Evolutionary conservation across 2,797 vertebrate species (phyloP).

Genomic region (Paedocypris micromegethes): DNA sequence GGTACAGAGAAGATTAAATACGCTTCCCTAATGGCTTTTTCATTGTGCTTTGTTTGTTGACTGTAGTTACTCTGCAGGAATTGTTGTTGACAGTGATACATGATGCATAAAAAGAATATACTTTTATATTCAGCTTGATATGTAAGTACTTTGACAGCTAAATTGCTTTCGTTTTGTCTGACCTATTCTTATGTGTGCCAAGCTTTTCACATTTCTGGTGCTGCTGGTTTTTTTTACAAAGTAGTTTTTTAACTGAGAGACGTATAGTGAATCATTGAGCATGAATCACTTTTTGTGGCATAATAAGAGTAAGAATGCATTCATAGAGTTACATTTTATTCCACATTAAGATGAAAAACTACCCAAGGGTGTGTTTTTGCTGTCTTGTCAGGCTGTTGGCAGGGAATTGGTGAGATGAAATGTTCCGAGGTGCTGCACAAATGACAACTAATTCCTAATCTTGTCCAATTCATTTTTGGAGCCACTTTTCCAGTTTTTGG

Average conservation of each 20-base stretch:
- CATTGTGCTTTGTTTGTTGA: constrained; percentile 31
- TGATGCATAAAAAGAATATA: constrained; percentile 3
- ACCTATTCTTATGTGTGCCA: not conserved
- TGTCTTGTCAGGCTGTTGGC: too few relatives aligned
- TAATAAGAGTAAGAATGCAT: too few relatives aligned
- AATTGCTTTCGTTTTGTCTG: constrained; percentile 13
- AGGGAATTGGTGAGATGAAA: too few relatives aligned
- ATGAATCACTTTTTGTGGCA: not conserved
- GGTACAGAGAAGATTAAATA: too few relatives aligned
- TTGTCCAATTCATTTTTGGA: too few relatives aligned
- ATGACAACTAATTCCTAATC: too few relatives aligned
- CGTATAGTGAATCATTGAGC: constrained; percentile 10
- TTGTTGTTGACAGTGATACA: constrained; percentile 23
- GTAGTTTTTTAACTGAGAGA: constrained; percentile 10
- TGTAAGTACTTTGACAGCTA: constrained; percentile 6
- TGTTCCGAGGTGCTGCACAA: too few relatives aligned
- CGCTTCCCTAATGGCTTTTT: not conserved
- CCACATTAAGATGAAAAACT: constrained; percentile 38
- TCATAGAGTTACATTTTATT: not conserved
- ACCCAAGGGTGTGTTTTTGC: not conserved
- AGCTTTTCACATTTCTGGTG: constrained; percentile 2
- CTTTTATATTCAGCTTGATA: constrained; percentile 19
- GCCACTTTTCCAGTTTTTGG: too few relatives aligned
- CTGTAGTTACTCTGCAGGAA: constrained; percentile 26
- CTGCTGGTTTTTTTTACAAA: constrained; percentile 3